These are phyloP conservation scores for Phengaris alcon DNA, from an alignment of 2,888 invertebrate species.

Conservation along the genomic window DNA sequence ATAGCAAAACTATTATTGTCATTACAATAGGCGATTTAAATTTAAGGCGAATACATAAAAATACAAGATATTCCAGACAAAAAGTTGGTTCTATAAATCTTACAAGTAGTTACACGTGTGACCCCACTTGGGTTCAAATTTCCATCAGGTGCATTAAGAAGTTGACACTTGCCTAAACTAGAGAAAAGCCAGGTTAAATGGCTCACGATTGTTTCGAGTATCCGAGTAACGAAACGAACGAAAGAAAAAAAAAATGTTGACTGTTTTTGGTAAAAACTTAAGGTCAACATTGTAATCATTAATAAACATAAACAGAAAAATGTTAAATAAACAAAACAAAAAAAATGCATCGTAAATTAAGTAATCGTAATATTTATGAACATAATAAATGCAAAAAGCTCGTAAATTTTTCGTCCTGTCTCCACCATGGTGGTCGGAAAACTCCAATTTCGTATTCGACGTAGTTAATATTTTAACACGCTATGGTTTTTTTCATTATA, in stretches of 20 bases:
- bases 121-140: neutral
- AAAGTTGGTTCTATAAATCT: neutral
- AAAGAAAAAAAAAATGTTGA: no score
- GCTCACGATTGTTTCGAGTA: no score
- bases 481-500: slow-evolving; percentile 25
- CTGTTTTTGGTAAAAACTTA: no score
- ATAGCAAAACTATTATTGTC: no score
- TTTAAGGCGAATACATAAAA: neutral
- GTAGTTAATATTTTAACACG: slow-evolving; percentile 18
- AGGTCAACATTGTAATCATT: no score
- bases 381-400: neutral
- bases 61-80: neutral
- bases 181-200: no score
- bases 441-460: slow-evolving; percentile 20
- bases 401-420: slow-evolving; percentile 22
- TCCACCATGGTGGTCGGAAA: slow-evolving; percentile 12
- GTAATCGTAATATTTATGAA: slow-evolving; percentile 10
- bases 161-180: neutral
- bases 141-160: neutral
- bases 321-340: neutral
- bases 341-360: neutral
- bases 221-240: no score
- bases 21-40: no score
- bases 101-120: neutral
- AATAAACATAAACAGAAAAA: no score